Percentiles rank a stretch among this genome's conserved stretches.
phyloP scores from a whole-genome alignment of 1,140 invertebrate species.

The Thrips palmi region DNA sequence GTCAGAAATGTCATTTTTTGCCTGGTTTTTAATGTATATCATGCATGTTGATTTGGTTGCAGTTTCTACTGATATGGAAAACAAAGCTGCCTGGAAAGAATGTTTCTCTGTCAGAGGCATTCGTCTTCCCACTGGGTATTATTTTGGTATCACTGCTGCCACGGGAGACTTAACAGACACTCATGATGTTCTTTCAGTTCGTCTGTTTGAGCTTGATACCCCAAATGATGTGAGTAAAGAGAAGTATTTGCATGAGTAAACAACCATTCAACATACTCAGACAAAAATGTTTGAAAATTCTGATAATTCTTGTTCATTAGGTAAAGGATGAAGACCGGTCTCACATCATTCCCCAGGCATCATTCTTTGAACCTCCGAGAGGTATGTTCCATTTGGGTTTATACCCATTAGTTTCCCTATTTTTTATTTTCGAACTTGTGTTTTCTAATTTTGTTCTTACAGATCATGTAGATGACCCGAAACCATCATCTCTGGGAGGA shows the following conservation, averaged over 20 bases:
- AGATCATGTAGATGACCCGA: constrained; percentile 77
- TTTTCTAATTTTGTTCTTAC: constrained; percentile 17
- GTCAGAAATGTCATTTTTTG: background rate
- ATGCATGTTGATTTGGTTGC: constrained; percentile 17
- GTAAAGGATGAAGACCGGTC: constrained; percentile 42
- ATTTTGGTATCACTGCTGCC: constrained; percentile 83
- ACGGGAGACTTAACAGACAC: constrained; percentile 95
- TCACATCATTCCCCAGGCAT: constrained; percentile 60
- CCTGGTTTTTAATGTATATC: constrained; percentile 2
- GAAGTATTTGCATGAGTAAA: background rate
- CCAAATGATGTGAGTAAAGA: constrained; percentile 40
- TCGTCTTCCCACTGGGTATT: constrained; percentile 85
- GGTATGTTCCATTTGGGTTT: constrained; percentile 26
- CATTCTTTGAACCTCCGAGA: constrained; percentile 62
- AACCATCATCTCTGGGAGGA: constrained; percentile 59
- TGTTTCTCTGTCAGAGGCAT: constrained; percentile 85
- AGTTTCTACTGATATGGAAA: constrained; percentile 83
- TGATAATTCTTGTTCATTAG: constrained; percentile 25
- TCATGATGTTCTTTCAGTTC: constrained; percentile 86
- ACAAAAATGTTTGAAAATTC: background rate
- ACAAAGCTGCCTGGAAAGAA: constrained; percentile 82
- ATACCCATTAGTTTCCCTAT: background rate
- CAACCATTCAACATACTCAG: background rate
- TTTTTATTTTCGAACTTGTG: constrained; percentile 3
- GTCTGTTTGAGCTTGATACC: constrained; percentile 74